Evolutionary conservation across 2,113 vertebrate species (phyloP).

Genomic region (Rutilus rutilus): DNA sequence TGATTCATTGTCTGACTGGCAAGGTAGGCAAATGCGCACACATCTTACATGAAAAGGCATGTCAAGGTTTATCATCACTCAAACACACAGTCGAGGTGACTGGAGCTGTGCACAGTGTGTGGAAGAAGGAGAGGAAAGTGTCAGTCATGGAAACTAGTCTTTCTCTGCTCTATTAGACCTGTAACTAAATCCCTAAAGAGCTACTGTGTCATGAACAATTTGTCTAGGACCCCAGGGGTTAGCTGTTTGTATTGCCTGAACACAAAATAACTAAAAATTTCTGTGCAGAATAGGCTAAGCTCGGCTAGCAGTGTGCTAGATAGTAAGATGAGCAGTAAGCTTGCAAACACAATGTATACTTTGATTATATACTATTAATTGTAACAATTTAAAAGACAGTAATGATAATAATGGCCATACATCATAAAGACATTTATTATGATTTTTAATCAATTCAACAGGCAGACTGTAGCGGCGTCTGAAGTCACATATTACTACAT

Average conservation of each 20-base stretch:
- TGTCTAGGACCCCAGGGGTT: neutral
- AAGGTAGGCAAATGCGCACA: neutral
- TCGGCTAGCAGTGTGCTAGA: neutral
- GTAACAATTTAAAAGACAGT: neutral
- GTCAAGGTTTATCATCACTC: constrained; percentile 5
- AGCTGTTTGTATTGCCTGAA: neutral
- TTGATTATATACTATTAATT: neutral
- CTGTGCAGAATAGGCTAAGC: neutral
- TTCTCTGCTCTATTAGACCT: neutral
- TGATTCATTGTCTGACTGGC: constrained; percentile 1
- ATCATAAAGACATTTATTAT: too few relatives aligned
- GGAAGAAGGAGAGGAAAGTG: constrained; percentile 5
- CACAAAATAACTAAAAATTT: neutral
- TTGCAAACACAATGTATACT: neutral
- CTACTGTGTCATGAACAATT: neutral
- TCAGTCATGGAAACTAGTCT: constrained; percentile 13
- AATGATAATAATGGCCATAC: neutral
- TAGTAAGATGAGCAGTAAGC: neutral
- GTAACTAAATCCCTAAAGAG: neutral
- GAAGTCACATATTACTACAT: neutral
- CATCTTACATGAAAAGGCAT: constrained; percentile 24
- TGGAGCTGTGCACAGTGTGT: neutral
- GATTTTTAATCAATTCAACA: too few relatives aligned
- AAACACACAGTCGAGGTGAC: neutral
- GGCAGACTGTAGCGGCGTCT: neutral